A percentile compares a stretch with the other conserved stretches of the same genome.
Evolutionary conservation across 2,888 invertebrate genomes (phyloP).

Genomic region (Seira musarum): DNA sequence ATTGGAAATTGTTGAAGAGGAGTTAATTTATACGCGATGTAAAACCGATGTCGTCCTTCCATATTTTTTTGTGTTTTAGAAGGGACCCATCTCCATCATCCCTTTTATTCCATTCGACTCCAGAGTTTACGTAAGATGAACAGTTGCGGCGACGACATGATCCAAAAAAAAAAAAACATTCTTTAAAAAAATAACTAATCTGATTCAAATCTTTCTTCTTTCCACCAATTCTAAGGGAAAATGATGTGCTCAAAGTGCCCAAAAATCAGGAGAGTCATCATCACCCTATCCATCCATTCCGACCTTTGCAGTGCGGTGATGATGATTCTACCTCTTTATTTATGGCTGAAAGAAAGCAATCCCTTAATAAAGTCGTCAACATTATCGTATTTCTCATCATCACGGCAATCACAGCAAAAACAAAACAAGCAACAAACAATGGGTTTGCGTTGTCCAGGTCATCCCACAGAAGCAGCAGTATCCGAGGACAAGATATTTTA

Average conservation of each 20-base stretch:
- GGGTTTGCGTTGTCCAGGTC: too few species aligned
- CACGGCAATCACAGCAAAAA: background rate
- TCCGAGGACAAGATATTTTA: too few species aligned
- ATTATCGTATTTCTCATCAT: constrained; percentile 1
- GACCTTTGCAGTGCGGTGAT: too few species aligned
- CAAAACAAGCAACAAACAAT: background rate
- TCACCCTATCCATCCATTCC: constrained; percentile 26
- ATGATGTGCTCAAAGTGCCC: constrained; percentile 46
- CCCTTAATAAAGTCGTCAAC: constrained; percentile 10
- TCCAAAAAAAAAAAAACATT: constrained; percentile 19
- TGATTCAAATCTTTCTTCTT: constrained; percentile 39
- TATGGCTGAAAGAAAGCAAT: background rate
- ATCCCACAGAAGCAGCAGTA: too few species aligned
- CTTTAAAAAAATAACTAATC: constrained; percentile 19
- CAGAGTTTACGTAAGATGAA: background rate
- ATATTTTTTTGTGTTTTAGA: constrained; percentile 20
- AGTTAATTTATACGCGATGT: constrained; percentile 51
- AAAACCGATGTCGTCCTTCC: constrained; percentile 40
- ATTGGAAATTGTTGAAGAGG: constrained; percentile 44
- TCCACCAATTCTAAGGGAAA: constrained; percentile 12
- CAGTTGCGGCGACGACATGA: background rate
- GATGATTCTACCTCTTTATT: too few species aligned
- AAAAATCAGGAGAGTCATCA: constrained; percentile 17
- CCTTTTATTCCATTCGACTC: background rate
- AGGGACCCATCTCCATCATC: constrained; percentile 42